Percentiles rank a stretch among this genome's conserved stretches.
Conservation (phyloP, 2,888 invertebrate genomes). For the Ochropacha duplaris region DNA sequence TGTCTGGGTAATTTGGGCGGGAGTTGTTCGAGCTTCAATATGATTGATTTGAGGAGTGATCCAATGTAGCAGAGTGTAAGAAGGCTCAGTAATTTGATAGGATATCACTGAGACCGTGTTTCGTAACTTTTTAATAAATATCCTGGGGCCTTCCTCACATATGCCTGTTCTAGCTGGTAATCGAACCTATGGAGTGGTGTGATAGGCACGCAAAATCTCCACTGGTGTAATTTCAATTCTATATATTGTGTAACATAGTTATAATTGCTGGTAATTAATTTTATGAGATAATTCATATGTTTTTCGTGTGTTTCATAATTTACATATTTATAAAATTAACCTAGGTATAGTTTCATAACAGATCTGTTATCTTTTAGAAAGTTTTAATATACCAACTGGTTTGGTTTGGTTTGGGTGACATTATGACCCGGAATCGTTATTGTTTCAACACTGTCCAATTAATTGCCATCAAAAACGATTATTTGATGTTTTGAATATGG, state of each 20-base stretch:
- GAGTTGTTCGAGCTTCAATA: conserved; percentile 31
- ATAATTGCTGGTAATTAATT: not conserved
- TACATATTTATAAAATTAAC: not conserved
- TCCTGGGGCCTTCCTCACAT: too few relatives aligned
- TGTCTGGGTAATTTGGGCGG: conserved; percentile 26
- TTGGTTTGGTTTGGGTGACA: not conserved
- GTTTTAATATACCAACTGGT: not conserved
- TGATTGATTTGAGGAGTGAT: conserved; percentile 50
- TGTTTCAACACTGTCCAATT: not conserved
- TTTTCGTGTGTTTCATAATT: not conserved
- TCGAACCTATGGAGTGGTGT: too few relatives aligned
- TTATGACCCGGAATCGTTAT: not conserved
- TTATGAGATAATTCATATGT: not conserved
- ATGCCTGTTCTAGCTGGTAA: too few relatives aligned
- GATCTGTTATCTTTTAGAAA: not conserved
- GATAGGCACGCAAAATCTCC: too few relatives aligned
- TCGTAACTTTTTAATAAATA: too few relatives aligned
- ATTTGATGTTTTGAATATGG: not conserved
- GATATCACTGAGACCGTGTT: conserved; percentile 7
- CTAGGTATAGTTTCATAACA: not conserved
- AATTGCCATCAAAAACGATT: not conserved
- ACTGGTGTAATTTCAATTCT: too few relatives aligned
- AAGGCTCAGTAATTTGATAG: conserved; percentile 31
- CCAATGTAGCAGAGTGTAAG: conserved; percentile 14
- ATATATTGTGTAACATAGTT: not conserved